phyloP scores from a whole-genome alignment of 2,888 invertebrate genomes.

The Taenaris catops region DNA sequence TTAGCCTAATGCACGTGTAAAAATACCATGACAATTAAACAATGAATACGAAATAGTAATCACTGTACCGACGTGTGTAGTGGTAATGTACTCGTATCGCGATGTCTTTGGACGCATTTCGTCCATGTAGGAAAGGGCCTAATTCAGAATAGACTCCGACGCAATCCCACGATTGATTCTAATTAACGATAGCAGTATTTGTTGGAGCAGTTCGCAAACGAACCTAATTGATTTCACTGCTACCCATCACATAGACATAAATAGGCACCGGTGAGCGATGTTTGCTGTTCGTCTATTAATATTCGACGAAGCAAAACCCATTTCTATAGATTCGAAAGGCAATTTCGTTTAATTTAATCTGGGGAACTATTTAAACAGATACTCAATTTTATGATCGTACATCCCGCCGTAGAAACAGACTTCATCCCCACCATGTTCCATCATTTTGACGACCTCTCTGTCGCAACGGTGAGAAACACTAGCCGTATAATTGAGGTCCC shows the following conservation, averaged over 20 bases:
- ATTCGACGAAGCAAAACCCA: slow-evolving; percentile 26
- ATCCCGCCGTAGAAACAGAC: too few species aligned
- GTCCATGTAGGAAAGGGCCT: slow-evolving; percentile 33
- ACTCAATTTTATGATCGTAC: too few species aligned
- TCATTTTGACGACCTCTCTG: too few species aligned
- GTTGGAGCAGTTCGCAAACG: slow-evolving; percentile 72
- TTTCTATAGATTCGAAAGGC: slow-evolving; percentile 9
- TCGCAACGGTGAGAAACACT: too few species aligned
- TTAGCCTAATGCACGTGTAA: too few species aligned
- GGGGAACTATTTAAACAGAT: too few species aligned
- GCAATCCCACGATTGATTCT: slow-evolving; percentile 76
- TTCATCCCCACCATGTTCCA: too few species aligned
- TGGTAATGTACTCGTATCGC: too few species aligned
- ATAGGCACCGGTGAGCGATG: slow-evolving; percentile 35
- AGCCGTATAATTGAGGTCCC: too few species aligned
- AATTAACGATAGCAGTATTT: slow-evolving; percentile 78
- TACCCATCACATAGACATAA: slow-evolving; percentile 35
- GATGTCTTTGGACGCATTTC: not conserved
- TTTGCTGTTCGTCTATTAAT: slow-evolving; percentile 43
- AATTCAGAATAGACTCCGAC: slow-evolving; percentile 63
- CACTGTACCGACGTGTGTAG: too few species aligned
- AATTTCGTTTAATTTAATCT: slow-evolving; percentile 12
- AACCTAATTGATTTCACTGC: slow-evolving; percentile 71
- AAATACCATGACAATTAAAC: too few species aligned
- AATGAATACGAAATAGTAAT: too few species aligned